Conservation (phyloP, 2,113 vertebrate species). For the Mobula hypostoma region DNA sequence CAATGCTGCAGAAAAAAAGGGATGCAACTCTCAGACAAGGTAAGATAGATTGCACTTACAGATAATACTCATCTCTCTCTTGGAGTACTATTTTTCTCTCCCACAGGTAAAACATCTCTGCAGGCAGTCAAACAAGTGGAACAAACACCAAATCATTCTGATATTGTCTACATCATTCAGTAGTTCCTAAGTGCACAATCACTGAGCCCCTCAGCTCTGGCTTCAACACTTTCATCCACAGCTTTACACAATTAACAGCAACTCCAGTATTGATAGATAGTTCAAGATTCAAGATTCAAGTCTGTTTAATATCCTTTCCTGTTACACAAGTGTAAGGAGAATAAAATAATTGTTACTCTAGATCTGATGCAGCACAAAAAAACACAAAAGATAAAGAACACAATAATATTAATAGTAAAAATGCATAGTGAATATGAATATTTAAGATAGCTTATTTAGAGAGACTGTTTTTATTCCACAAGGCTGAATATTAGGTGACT, state of each 20-base stretch:
- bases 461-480: too few relatives aligned
- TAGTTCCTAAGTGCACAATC: conserved; percentile 10
- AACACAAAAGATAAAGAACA: too few relatives aligned
- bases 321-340: too few relatives aligned
- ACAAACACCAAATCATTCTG: conserved; percentile 27
- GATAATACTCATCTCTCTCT: conserved; percentile 22
- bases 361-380: too few relatives aligned
- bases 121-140: conserved; percentile 16
- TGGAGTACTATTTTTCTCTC: not conserved
- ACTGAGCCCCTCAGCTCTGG: not conserved
- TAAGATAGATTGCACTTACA: conserved; percentile 14
- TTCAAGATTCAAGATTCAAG: too few relatives aligned
- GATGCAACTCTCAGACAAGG: not conserved
- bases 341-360: too few relatives aligned
- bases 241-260: not conserved
- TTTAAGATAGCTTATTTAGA: too few relatives aligned
- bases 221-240: not conserved
- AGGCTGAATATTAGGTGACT: too few relatives aligned
- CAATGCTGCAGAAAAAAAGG: conserved; percentile 19
- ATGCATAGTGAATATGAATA: too few relatives aligned
- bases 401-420: too few relatives aligned
- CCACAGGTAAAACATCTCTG: not conserved
- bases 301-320: too few relatives aligned
- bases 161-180: conserved; percentile 8
- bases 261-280: not conserved